Base-by-base conservation (phyloP, 2,113 vertebrate genomes). In the Hemichromis elongatus region DNA sequence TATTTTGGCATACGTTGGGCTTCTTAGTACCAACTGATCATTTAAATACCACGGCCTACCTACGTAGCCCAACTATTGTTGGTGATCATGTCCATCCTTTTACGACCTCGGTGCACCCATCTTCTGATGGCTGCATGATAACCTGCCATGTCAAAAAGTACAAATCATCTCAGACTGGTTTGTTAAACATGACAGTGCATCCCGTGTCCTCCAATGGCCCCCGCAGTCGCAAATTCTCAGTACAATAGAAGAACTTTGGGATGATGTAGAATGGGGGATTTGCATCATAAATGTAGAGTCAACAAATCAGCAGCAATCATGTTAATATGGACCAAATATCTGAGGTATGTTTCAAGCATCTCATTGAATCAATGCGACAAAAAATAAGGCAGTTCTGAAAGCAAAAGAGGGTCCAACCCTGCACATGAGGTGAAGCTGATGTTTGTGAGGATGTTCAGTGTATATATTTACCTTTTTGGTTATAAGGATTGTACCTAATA, bases 211-310 rank as follows among this genome's bases (percentile, higher is more conserved):
- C 24, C 47, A 47, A 47, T 73, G 2, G 24, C 68, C 68, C 47
- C 42, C 16, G 30, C 68, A 50, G 0, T 50, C 42, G 47, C 16
- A 30, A 75, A 47, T 50, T 50, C 68, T 50, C 9, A 30, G 26
- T 30, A 47, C 18, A 26, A 28, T 19, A 75, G 42, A 12, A 16
- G 0, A 28, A 26, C 4, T 5, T 47, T 12, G 28, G 1, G 42
- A 73, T 30, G 16, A 47, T 14, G 3, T 0, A 42, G 2, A 28
- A 47, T 0, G 3, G 24, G 42, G 28, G 24, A 73, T 28, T 30
- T 30, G 68, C 9, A 19, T 75, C 24, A 75, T 75, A 16, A 42
- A 68, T 68, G 5, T 45, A 21, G n/a, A 16, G 37, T 4, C 35
- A 40, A 68, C 63, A 42, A 42, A 13, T 68, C 37, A 16, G n/a